Evolutionary conservation across 2,888 invertebrate genomes (phyloP), one percentile per base, ranked within the genome.

Genomic region (Apamea monoglypha): DNA sequence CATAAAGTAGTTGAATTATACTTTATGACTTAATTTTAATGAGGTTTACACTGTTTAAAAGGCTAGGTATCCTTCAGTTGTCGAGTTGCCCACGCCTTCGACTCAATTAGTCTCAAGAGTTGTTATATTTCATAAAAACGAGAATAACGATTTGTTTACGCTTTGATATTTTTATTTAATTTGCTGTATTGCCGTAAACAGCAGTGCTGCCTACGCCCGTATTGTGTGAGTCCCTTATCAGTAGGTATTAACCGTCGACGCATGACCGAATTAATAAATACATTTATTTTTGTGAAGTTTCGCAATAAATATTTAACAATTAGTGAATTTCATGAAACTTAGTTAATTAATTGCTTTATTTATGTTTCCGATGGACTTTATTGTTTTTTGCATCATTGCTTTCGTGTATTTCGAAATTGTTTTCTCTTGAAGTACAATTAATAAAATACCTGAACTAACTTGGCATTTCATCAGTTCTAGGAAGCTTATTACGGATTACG

Each of bases 121-220:
- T 83, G 80, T 67, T 81, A 82, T 91, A 87, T 86, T 84, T 85
- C 82, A 90, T 88, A 88, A 91, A 91, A 91, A 92, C 89, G 88
- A 91, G 89, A 90, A 90, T 93, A 93, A 93, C 91, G 91, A 93
- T 94, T 94, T 93, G 93, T 93, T 94, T 92, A 90, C 89, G 68
- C 86, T 87, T 88, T 89, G 84, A 88, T 90, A 91, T 90, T 90
- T 90, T 90, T 88, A 89, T 91, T 91, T 89, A 64, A 85, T 87
- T 89, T 89, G 90, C 85, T 90, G 89, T 68, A 67, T 74, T 75
- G 40, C 78, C 78, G 66, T 79, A 82, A 82, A 80, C 47, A 73
- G 73, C 70, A 71, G 16, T 59, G n/a, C 79, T 50, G 16, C 82
- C 89, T 81, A 84, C 84, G 68, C 69, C 29, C 16, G n/a, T 73